Base-by-base conservation (phyloP, 2,113 vertebrate genomes). In the Tyrannus savana region DNA sequence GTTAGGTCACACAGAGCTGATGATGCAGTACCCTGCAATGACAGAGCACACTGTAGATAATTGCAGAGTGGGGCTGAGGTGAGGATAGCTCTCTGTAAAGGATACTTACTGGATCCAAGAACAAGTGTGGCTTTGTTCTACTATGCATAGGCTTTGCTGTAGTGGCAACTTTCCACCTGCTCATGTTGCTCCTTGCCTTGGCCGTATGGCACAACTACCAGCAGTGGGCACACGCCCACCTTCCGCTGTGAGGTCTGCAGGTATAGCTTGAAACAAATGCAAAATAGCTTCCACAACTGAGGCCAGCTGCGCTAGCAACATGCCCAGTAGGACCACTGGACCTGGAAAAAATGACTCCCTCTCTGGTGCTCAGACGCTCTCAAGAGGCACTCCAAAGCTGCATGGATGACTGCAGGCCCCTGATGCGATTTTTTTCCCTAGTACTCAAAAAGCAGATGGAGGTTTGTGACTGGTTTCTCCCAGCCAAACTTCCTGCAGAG, bases 401-500 rank as follows among this genome's bases (percentile, higher is more conserved):
- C 66, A 64, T 0, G 0, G 73, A 72, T 81, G 30, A 85, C 77
- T 86, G 39, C 42, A 59, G 42, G 67, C 24, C 83, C 1, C 1
- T 2, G 10, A 66, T 44, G 76, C 1, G 2, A 15, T 53, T 39
- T 74, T 77, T 74, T 39, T 27, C 30, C 60, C 23, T 47, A 87
- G 83, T 42, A 63, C 35, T 78, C 59, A 87, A 69, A 5, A 93
- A 90, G 62, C 93, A 95, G 85, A 95, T 90, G 93, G 93, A 96
- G 71, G 55, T 77, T 89, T 93, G 66, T 69, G 52, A 87, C 87
- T 2, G 6, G 35, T 44, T 87, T 90, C 60, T 90, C 55, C 49
- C 59, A 71, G 89, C 93, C 94, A 96, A 79, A 75, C 50, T 73
- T 94, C 85, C 94, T 90, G 87, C 71, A 59, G 88, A 85, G 90